Evolutionary conservation across 2,888 invertebrate species (phyloP), one percentile per base, ranked within the genome.

Genomic region (Protophormia terraenovae): DNA sequence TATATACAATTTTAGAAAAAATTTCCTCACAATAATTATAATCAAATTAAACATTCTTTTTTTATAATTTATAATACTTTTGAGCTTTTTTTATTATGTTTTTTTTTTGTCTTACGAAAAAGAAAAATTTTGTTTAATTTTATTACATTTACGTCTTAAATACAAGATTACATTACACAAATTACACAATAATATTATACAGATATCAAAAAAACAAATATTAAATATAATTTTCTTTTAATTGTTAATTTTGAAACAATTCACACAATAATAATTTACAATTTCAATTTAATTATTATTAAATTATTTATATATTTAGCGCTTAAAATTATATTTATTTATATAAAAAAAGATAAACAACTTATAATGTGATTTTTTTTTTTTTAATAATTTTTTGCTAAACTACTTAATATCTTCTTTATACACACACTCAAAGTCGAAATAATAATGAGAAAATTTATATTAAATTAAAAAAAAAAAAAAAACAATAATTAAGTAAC

Each of bases 121-220:
- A 69, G 35, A 77, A 77, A 67, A 60, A 72, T 27, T n/a, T n/a
- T n/a, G n/a, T n/a, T 27, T 72, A 66, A 50, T 75, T 69, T 27
- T 66, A 75, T 73, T 81, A 84, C 67, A 77, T 77, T 41, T 78
- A 85, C 22, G 58, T 24, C 66, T 84, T 76, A 78, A 55, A 41
- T 64, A 73, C 41, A 24, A 62, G 32, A n/a, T n/a, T 76, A 75
- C 64, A 67, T 38, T 81, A 78, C 58, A 82, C 55, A 75, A 66
- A 62, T 82, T 85, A 82, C 75, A 85, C 50, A 75, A 71, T 71
- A 32, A 82, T 82, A 75, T 73, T 75, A 67, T 76, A 84, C 84
- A 84, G 24, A 69, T 66, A 62, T 47, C 14, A 16, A 71, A 55
- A 19, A 75, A 50, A 67, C 38, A 71, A 84, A 69, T 27, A 64